Conservation (phyloP, 2,113 vertebrate species). For the Indri indri region DNA sequence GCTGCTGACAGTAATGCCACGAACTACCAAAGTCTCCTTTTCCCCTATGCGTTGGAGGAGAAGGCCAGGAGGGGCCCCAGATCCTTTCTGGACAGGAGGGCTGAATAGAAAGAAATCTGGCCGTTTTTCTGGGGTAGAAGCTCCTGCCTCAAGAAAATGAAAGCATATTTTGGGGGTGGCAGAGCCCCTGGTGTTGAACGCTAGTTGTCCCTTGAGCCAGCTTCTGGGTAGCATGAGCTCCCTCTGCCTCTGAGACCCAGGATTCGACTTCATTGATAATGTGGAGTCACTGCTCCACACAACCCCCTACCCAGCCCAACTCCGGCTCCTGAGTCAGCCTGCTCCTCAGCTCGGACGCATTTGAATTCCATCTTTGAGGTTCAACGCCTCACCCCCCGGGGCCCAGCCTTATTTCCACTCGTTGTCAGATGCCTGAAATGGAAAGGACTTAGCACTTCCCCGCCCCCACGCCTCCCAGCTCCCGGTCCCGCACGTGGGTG, state of each 20-base stretch:
- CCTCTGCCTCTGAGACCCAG: not conserved
- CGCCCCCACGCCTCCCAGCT: conserved; percentile 34
- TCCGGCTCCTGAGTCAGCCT: not conserved
- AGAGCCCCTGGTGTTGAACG: not conserved
- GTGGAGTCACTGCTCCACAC: not conserved
- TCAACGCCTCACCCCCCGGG: not conserved
- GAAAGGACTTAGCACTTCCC: conserved; percentile 38
- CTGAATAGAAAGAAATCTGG: not conserved
- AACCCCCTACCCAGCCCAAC: not conserved
- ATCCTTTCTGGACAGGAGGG: not conserved
- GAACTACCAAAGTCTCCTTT: not conserved
- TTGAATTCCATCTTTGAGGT: not conserved
- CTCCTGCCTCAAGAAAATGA: not conserved
- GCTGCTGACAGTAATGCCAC: not conserved
- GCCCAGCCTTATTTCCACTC: conserved; percentile 17
- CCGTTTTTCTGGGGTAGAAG: not conserved
- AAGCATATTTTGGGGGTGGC: not conserved
- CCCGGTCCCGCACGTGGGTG: conserved; percentile 58
- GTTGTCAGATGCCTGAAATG: conserved; percentile 25
- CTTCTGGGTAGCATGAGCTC: not conserved
- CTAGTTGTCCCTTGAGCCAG: not conserved
- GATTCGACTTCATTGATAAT: not conserved
- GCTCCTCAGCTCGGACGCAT: not conserved
- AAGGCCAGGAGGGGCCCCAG: not conserved
- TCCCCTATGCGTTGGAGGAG: not conserved